Conservation (phyloP, 2,888 invertebrate genomes). For the Trachelus troglodyta region DNA sequence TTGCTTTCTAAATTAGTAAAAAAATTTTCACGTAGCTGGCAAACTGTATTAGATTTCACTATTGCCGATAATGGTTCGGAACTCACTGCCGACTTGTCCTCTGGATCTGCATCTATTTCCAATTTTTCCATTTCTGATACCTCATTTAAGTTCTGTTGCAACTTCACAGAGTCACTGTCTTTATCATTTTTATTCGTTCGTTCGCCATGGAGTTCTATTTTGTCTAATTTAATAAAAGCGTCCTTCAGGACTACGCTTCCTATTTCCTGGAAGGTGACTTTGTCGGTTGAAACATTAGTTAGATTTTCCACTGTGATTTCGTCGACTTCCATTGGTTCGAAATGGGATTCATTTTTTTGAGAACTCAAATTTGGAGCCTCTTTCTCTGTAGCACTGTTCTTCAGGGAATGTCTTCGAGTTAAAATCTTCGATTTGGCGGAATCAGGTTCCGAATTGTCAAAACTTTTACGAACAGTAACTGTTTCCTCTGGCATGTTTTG, state of each 20-base stretch:
- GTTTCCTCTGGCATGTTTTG: not conserved
- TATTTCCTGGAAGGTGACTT: not conserved
- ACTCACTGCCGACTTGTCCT: not conserved
- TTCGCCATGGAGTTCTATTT: not conserved
- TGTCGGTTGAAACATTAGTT: not conserved
- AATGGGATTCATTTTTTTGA: not conserved
- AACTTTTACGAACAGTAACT: not conserved
- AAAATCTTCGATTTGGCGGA: not conserved
- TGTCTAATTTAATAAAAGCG: not conserved
- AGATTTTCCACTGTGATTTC: not conserved
- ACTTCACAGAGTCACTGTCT: not conserved
- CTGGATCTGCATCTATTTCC: not conserved
- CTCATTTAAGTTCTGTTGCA: not conserved
- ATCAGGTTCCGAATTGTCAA: not conserved
- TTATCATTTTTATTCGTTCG: not conserved
- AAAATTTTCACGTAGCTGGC: not conserved
- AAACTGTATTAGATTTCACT: not conserved
- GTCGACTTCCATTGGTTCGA: slow-evolving; percentile 19
- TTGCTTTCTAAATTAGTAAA: not conserved
- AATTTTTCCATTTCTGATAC: not conserved
- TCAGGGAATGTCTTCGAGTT: not conserved
- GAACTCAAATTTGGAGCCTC: not conserved
- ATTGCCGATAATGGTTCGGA: not conserved
- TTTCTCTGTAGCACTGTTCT: not conserved
- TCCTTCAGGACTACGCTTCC: not conserved